These are phyloP conservation scores for Pseudococcus jackbeardsleyi DNA, from an alignment of 2,888 invertebrate species.

Conservation along the genomic window DNA sequence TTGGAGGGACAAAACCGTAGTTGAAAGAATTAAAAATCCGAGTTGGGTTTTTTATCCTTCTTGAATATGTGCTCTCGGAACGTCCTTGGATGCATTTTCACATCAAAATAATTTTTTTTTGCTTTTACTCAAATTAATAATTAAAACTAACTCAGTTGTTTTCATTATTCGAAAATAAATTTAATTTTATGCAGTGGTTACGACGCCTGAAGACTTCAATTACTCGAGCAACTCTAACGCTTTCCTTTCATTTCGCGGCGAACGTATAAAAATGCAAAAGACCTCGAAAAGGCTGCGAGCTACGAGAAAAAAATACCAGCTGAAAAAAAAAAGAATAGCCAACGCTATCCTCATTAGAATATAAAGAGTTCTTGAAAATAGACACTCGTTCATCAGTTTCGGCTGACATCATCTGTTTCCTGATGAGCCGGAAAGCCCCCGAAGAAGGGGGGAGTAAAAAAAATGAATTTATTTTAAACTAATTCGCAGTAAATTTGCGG, in stretches of 20 bases:
- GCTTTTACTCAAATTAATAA: conserved; percentile 7
- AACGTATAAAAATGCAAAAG: background rate
- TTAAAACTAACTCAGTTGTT: background rate
- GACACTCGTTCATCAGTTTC: background rate
- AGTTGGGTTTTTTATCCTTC: too few species aligned
- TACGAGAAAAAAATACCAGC: background rate
- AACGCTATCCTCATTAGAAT: background rate
- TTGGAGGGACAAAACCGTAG: too few species aligned
- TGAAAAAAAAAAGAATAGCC: background rate
- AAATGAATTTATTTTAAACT: background rate
- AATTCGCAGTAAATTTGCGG: background rate
- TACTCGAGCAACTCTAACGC: background rate
- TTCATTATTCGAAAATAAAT: background rate
- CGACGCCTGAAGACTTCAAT: background rate
- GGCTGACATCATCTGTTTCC: conserved; percentile 8
- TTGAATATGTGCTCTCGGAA: too few species aligned
- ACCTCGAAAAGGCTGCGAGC: background rate
- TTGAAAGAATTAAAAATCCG: too few species aligned
- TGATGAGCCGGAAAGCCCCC: background rate
- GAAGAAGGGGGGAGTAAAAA: background rate
- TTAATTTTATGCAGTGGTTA: conserved; percentile 4
- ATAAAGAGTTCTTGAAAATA: background rate
- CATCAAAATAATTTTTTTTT: background rate
- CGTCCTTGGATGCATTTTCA: too few species aligned
- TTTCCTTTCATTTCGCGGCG: background rate